Base-by-base conservation (phyloP, 2,113 vertebrate species). In the Lycocorax pyrrhopterus region DNA sequence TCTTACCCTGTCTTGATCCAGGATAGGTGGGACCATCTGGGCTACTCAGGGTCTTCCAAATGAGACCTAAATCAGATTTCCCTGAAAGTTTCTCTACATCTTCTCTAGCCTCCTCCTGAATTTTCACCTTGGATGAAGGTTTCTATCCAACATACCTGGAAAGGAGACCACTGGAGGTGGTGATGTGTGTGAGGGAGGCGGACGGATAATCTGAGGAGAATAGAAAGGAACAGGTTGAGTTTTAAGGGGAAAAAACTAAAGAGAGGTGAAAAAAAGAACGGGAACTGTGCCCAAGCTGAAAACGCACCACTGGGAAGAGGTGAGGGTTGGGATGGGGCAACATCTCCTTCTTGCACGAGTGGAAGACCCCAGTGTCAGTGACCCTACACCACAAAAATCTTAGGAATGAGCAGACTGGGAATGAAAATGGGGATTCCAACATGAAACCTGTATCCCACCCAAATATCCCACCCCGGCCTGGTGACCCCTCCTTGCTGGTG, bases 391-490 rank as follows among this genome's bases (percentile, higher is more conserved):
- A 51, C 8, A 14, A 43, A 76, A 79, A 4, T 2, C 5, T 4
- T 0, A 12, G 3, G 12, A 29, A 55, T 16, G 21, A 51, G 14
- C 5, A 32, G 5, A 4, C 2, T 72, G 43, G 62, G 53, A 8
- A 51, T 6, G 21, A 29, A 64, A 83, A 73, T 4, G 20, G 7
- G 13, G 12, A 59, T 85, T 9, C 16, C 41, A 44, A 32, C 16
- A 3, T 1, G 5, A 35, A 52, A 52, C 26, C 35, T 21, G 27
- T 35, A n/a, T 9, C 51, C 43, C 37, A 59, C 11, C 33, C 32
- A 44, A 51, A 16, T 11, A 30, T 59, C 49, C 60, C 73, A 14
- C 20, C 32, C 39, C 25, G 53, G 4, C 14, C 16, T 0, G 1
- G 13, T 33, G 41, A 12, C 19, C 14, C 18, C 10, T 51, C 73